Percentiles rank a stretch among this genome's conserved stretches.
Conservation (phyloP, 92 coral and sea anemone genomes). For the Porites evermanni region DNA sequence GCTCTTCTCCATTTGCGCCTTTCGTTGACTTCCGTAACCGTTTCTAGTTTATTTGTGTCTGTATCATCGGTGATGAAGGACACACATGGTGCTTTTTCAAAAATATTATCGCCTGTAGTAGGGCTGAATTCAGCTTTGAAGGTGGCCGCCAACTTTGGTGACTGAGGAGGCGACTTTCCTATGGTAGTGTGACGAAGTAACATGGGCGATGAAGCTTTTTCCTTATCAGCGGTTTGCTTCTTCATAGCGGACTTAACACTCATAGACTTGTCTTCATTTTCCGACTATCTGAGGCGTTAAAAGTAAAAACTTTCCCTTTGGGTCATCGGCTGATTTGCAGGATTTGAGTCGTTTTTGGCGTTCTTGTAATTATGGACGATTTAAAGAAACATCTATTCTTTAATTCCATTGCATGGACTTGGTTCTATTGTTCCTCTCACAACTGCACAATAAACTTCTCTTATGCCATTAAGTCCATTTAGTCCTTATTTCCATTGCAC, state of each 20-base stretch:
- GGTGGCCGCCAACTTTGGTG: conserved; percentile 27
- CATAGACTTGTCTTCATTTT: too few species aligned
- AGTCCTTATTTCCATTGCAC: not conserved
- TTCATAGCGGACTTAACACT: not conserved
- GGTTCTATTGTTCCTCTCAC: not conserved
- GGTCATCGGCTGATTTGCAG: too few species aligned
- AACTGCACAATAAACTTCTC: not conserved
- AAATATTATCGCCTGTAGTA: not conserved
- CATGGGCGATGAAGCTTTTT: not conserved
- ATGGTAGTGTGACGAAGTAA: not conserved
- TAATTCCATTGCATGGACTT: not conserved
- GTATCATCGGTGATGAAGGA: conserved; percentile 2
- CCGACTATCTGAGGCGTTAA: not conserved
- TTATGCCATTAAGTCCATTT: too few species aligned
- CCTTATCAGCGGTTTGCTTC: not conserved
- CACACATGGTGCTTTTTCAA: conserved; percentile 23
- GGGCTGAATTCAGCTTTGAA: conserved; percentile 41
- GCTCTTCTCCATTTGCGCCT: conserved; percentile 31
- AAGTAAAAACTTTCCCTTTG: not conserved
- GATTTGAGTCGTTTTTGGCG: too few species aligned
- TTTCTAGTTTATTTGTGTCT: not conserved
- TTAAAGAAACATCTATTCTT: not conserved
- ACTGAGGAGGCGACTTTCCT: not conserved
- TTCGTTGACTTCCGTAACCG: not conserved
- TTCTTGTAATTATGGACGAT: too few species aligned